Evolutionary conservation across 2,113 vertebrate genomes (phyloP).

Genomic region (Spermophilus dauricus): DNA sequence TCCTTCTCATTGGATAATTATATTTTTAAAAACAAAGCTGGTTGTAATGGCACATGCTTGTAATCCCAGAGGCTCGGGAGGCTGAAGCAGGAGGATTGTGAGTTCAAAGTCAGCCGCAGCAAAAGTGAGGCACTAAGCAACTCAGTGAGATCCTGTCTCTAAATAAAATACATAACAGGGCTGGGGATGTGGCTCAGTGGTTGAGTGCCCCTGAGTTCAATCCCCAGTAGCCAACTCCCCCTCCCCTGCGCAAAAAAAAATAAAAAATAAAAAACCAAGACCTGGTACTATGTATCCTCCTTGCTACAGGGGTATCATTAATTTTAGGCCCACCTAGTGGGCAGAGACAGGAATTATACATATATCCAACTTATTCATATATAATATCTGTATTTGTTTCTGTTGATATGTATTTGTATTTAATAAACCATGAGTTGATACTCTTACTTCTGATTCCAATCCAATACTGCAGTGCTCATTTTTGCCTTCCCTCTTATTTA

Average conservation of each 20-base stretch:
- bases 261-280: not conserved
- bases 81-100: too few relatives aligned
- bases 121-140: too few relatives aligned
- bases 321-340: not conserved
- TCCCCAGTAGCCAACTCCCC: too few relatives aligned
- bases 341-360: not conserved
- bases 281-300: not conserved
- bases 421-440: not conserved
- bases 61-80: too few relatives aligned
- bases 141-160: too few relatives aligned
- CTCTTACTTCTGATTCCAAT: not conserved
- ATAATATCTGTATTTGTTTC: not conserved
- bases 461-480: not conserved
- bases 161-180: too few relatives aligned
- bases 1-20: not conserved
- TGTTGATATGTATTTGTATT: not conserved
- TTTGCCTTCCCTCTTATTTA: not conserved
- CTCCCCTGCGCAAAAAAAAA: too few relatives aligned
- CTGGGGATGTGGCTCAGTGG: too few relatives aligned
- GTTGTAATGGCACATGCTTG: too few relatives aligned
- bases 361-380: not conserved
- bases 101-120: too few relatives aligned
- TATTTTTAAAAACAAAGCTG: not conserved
- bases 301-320: too few relatives aligned
- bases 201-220: too few relatives aligned